A percentile compares a stretch with the other conserved stretches of the same genome.
phyloP scores from a whole-genome alignment of 2,797 vertebrate genomes.

The Avahi laniger region DNA sequence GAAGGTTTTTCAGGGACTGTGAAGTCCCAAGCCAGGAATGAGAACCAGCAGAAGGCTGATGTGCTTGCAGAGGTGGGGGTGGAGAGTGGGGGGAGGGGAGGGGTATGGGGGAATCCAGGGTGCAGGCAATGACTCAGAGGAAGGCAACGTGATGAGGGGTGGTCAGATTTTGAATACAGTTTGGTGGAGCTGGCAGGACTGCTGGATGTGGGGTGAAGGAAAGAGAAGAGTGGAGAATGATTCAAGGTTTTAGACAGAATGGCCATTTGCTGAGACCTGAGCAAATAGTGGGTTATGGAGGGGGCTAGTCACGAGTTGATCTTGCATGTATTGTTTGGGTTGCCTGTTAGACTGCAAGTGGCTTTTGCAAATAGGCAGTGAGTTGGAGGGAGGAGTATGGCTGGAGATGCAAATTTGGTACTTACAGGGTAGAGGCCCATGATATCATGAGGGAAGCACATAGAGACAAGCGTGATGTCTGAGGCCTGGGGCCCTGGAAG shows the following conservation, averaged over 20 bases:
- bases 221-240: too few relatives aligned
- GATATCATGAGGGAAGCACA: not conserved
- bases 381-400: too few relatives aligned
- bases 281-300: not conserved
- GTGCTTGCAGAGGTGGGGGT: not conserved
- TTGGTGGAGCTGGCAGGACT: not conserved
- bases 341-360: not conserved
- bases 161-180: not conserved
- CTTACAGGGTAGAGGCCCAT: not conserved
- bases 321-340: not conserved
- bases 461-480: not conserved
- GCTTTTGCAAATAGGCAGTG: not conserved
- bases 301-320: not conserved
- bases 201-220: not conserved
- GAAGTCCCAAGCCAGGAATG: not conserved
- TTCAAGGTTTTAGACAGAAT: not conserved
- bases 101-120: not conserved
- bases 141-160: accelerated
- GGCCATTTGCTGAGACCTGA: not conserved
- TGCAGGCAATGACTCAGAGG: not conserved
- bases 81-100: not conserved
- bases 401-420: not conserved
- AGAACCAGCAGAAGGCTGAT: not conserved
- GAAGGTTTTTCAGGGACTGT: not conserved
- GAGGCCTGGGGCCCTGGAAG: not conserved